Conservation (phyloP, 2,888 invertebrate species). For the Rhamphomyia laevipes region DNA sequence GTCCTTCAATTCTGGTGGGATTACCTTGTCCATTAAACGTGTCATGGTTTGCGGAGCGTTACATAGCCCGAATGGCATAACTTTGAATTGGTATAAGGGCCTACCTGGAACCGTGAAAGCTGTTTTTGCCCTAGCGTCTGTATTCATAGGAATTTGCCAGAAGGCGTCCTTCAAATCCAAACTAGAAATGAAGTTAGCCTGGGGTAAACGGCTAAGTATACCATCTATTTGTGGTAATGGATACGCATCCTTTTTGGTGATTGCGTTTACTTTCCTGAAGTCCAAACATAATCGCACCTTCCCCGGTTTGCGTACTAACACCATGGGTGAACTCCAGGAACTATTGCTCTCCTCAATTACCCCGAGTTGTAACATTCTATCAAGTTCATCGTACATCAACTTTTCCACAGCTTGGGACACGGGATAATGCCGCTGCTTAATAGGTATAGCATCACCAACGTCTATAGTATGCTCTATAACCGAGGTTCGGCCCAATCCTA, state of each 20-base stretch:
- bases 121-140: too few relatives aligned
- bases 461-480: not conserved
- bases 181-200: constrained; percentile 17
- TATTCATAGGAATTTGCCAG: constrained; percentile 6
- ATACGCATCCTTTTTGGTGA: constrained; percentile 5
- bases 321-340: not conserved
- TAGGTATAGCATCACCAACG: not conserved
- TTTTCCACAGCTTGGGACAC: constrained; percentile 2
- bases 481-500: not conserved
- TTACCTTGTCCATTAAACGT: too few relatives aligned
- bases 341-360: not conserved
- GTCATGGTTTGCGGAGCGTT: too few relatives aligned
- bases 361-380: too few relatives aligned
- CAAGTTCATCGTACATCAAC: constrained; percentile 1
- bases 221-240: constrained; percentile 11
- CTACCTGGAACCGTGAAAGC: too few relatives aligned
- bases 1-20: too few relatives aligned
- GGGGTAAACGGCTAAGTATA: constrained; percentile 17
- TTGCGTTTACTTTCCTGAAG: not conserved
- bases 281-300: not conserved
- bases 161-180: constrained; percentile 19
- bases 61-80: constrained; percentile 8
- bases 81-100: too few relatives aligned
- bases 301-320: not conserved
- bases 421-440: not conserved